Base-by-base conservation (phyloP, 2,888 invertebrate species). In the Ligdia adustata region DNA sequence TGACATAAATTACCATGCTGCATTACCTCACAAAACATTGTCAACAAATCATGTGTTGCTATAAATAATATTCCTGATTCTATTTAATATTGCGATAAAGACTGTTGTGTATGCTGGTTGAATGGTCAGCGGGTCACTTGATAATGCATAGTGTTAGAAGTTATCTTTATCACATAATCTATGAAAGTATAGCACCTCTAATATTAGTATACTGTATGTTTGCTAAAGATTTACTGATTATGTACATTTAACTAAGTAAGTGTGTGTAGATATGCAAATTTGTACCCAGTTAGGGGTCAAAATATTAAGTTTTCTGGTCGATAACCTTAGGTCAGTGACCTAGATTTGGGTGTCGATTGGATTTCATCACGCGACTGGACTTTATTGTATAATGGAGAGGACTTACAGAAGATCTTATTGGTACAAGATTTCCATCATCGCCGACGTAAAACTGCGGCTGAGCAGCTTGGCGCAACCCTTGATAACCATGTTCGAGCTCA, bases 401-500 rank as follows among this genome's bases (percentile, higher is more conserved):
- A 92, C 92, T 92, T 91, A 93, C 93, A 72, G 92, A 77, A 67
- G 88, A 82, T 79, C 89, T 87, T 84, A 91, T 73, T 60, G 89
- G 86, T 52, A 91, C 90, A 77, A 93, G 91, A 87, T 92, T 93
- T 79, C 92, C 92, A 82, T 93, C 92, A 69, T 92, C 92, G 69
- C 94, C 95, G 75, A 95, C 92, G 90, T 93, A 94, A 88, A 95
- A 95, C 72, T 94, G 92, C 55, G 93, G 93, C 59, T 92, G 90
- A 73, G 91, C 82, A 64, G 93, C 92, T 85, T 94, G 95, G 79
- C 94, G 93, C 79, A 96, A 91, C 72, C 95, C 97, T 92, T 96
- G 97, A 91, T 97, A 97, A 66, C 97, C 97, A 91, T 96, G 95
- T 91, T 97, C 97, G 74, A 97, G 91, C 91, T 97, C 97, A 80